These are phyloP conservation scores for Andrena haemorrhoa DNA, from an alignment of 2,888 invertebrate species.

Conservation along the genomic window DNA sequence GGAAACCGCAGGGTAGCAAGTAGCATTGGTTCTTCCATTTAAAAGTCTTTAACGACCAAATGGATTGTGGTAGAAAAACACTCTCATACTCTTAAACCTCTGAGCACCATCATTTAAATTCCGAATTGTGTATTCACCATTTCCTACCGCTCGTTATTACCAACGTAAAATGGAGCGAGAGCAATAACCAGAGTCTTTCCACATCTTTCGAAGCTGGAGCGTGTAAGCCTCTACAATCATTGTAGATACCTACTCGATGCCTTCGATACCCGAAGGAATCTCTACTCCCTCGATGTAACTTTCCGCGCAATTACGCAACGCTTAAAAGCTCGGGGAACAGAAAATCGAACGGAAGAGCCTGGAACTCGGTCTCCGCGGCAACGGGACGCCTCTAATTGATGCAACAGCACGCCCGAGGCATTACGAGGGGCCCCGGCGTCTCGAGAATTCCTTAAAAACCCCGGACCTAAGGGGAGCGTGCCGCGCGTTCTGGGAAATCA, in stretches of 20 bases:
- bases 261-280: not conserved
- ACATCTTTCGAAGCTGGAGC: too few relatives aligned
- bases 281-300: not conserved
- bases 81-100: too few relatives aligned
- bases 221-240: too few relatives aligned
- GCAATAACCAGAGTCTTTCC: not conserved
- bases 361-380: not conserved
- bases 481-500: slow-evolving; percentile 26
- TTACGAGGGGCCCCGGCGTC: not conserved
- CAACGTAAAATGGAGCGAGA: too few relatives aligned
- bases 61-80: too few relatives aligned
- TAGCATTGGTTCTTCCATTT: too few relatives aligned
- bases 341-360: not conserved
- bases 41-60: too few relatives aligned
- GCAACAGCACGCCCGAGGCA: not conserved
- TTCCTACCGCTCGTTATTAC: too few relatives aligned
- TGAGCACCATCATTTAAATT: too few relatives aligned
- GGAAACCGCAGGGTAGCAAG: not conserved
- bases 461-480: too few relatives aligned
- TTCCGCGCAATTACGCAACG: not conserved
- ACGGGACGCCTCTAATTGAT: slow-evolving; percentile 17
- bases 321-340: not conserved
- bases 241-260: too few relatives aligned
- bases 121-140: too few relatives aligned
- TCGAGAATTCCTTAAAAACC: slow-evolving; percentile 1